phyloP scores from a whole-genome alignment of 2,113 vertebrate genomes.

The Henicopernis longicauda region DNA sequence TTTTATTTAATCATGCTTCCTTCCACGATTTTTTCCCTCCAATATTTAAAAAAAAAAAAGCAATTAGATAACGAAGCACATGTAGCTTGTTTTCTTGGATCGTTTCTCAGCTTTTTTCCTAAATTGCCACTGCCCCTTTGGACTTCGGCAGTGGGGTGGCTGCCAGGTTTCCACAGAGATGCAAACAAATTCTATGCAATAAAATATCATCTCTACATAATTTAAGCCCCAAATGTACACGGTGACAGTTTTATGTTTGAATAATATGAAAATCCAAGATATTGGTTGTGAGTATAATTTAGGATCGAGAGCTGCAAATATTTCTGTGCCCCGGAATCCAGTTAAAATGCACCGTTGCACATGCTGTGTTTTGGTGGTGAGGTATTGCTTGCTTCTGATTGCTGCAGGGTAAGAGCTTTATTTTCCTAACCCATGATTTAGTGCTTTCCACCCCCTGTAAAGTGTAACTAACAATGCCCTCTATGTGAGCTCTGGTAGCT shows the following conservation, averaged over 20 bases:
- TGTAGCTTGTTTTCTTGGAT: constrained; percentile 11
- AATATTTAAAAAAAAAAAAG: background rate
- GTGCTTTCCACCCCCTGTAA: constrained; percentile 24
- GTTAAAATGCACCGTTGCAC: constrained; percentile 44
- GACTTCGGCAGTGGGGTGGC: background rate
- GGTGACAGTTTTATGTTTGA: constrained; percentile 57
- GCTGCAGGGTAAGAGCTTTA: constrained; percentile 40
- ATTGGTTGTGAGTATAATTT: constrained; percentile 35
- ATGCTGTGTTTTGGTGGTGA: background rate
- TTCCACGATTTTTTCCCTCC: background rate
- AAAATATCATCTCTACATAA: constrained; percentile 54
- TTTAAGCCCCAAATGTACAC: constrained; percentile 28
- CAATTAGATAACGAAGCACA: background rate
- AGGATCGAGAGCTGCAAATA: constrained; percentile 13
- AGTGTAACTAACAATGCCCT: constrained; percentile 27
- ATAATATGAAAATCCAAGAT: constrained; percentile 47
- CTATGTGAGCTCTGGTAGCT: background rate
- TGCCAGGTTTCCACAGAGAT: constrained; percentile 63
- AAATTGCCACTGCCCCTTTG: constrained; percentile 44
- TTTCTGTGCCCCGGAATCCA: constrained; percentile 36
- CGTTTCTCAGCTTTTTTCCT: constrained; percentile 30
- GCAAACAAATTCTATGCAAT: constrained; percentile 45
- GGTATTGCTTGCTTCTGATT: constrained; percentile 9
- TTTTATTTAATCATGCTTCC: constrained; percentile 7
- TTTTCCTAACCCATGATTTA: constrained; percentile 50